These are phyloP conservation scores for Fragum fragum DNA, from an alignment of 2,888 invertebrate species.

Conservation along the genomic window DNA sequence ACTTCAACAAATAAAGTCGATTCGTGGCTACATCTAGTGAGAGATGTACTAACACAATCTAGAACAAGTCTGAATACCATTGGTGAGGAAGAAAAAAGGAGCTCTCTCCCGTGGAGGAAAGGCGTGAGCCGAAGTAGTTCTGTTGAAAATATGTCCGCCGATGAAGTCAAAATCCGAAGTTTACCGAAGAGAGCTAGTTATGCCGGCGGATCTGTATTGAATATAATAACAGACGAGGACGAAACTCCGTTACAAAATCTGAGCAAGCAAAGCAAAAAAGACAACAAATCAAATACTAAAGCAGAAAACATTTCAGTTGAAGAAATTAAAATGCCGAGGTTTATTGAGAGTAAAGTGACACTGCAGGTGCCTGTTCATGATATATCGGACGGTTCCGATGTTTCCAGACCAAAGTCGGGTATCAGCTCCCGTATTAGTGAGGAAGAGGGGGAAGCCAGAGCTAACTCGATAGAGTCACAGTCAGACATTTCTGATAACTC, in stretches of 20 bases:
- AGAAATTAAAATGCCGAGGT: slow-evolving; percentile 16
- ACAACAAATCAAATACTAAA: background rate
- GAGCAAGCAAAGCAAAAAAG: background rate
- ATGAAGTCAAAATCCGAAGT: slow-evolving; percentile 54
- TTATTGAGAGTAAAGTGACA: slow-evolving; percentile 16
- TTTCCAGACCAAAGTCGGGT: slow-evolving; percentile 39
- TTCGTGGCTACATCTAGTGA: slow-evolving; percentile 75
- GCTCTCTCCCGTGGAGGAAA: slow-evolving; percentile 64
- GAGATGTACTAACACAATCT: slow-evolving; percentile 74
- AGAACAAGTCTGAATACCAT: slow-evolving; percentile 75
- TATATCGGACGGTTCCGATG: slow-evolving; percentile 31
- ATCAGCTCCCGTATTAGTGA: slow-evolving; percentile 53
- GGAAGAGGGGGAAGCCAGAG: slow-evolving; percentile 59
- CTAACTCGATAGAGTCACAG: slow-evolving; percentile 63
- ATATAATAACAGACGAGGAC: slow-evolving; percentile 65
- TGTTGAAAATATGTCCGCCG: slow-evolving; percentile 31
- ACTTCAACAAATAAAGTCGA: slow-evolving; percentile 67
- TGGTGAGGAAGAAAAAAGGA: slow-evolving; percentile 75
- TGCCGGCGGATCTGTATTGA: slow-evolving; percentile 49
- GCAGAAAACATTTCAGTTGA: background rate
- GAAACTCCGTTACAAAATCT: slow-evolving; percentile 35
- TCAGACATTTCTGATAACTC: slow-evolving; percentile 59
- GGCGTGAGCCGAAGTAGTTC: slow-evolving; percentile 63
- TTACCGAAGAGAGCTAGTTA: slow-evolving; percentile 63
- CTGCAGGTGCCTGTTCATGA: slow-evolving; percentile 15